Evolutionary conservation across 2,888 invertebrate genomes (phyloP).

Genomic region (Eurytoma californica): DNA sequence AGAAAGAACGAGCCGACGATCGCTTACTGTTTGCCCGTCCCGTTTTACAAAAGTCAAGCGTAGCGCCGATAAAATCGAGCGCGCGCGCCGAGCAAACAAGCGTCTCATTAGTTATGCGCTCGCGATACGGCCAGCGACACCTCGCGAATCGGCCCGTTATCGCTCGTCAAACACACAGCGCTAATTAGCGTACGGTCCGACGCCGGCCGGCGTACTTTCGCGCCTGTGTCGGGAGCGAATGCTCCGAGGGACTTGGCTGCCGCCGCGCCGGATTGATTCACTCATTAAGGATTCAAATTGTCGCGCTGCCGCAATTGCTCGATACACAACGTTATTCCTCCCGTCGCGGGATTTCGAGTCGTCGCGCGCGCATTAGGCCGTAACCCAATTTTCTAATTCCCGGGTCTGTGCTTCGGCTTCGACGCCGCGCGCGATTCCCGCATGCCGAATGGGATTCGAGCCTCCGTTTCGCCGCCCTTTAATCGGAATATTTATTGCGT

Average conservation of each 20-base stretch:
- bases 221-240: not conserved
- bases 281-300: slow-evolving; percentile 42
- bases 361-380: not conserved
- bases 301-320: slow-evolving; percentile 18
- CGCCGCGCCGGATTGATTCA: slow-evolving; percentile 25
- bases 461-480: not conserved
- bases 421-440: slow-evolving; percentile 1
- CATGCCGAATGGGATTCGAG: not conserved
- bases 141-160: slow-evolving; percentile 30
- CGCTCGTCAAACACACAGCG: slow-evolving; percentile 41
- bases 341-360: slow-evolving; percentile 18
- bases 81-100: not conserved
- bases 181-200: slow-evolving; percentile 20
- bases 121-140: slow-evolving; percentile 21
- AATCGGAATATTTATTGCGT: not conserved
- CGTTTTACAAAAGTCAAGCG: too few species aligned
- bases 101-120: slow-evolving; percentile 32
- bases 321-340: slow-evolving; percentile 11
- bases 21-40: too few species aligned
- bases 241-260: not conserved
- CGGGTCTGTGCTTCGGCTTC: slow-evolving; percentile 10
- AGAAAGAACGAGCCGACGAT: too few species aligned
- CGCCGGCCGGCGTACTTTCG: not conserved
- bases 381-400: slow-evolving; percentile 50
- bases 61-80: not conserved